These are phyloP conservation scores for Liposcelis brunnea DNA, from an alignment of 2,888 invertebrate genomes.

Conservation along the genomic window DNA sequence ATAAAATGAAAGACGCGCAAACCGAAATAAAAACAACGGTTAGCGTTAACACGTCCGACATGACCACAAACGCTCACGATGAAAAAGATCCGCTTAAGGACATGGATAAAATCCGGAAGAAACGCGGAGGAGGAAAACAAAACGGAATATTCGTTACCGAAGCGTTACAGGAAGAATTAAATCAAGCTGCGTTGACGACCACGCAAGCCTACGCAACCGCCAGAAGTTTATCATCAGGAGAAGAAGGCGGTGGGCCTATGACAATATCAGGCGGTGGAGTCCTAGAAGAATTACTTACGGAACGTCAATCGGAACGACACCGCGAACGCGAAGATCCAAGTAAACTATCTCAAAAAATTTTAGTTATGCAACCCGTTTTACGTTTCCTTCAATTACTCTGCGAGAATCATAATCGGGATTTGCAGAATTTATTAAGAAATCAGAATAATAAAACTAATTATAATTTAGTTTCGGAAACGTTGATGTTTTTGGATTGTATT, in stretches of 20 bases:
- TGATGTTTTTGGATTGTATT: slow-evolving; percentile 97
- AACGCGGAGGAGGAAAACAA: slow-evolving; percentile 24
- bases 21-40: slow-evolving; percentile 88
- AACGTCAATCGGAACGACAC: slow-evolving; percentile 44
- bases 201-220: slow-evolving; percentile 65
- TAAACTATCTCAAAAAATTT: slow-evolving; percentile 63
- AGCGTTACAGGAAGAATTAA: slow-evolving; percentile 65
- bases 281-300: slow-evolving; percentile 68
- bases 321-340: slow-evolving; percentile 57
- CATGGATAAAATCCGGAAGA: slow-evolving; percentile 34
- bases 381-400: slow-evolving; percentile 92
- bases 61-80: slow-evolving; percentile 56
- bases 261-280: slow-evolving; percentile 12
- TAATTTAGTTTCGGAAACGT: slow-evolving; percentile 92
- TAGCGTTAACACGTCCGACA: slow-evolving; percentile 70
- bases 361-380: slow-evolving; percentile 91
- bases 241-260: not conserved
- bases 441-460: slow-evolving; percentile 93
- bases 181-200: slow-evolving; percentile 62
- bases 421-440: too few species aligned
- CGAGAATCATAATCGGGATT: slow-evolving; percentile 93
- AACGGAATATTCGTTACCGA: slow-evolving; percentile 55
- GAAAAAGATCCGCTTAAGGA: slow-evolving; percentile 50
- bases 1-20: slow-evolving; percentile 88
- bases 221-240: slow-evolving; percentile 42